Base-by-base conservation (phyloP, 2,113 vertebrate genomes). In the Ctenodactylus gundi region DNA sequence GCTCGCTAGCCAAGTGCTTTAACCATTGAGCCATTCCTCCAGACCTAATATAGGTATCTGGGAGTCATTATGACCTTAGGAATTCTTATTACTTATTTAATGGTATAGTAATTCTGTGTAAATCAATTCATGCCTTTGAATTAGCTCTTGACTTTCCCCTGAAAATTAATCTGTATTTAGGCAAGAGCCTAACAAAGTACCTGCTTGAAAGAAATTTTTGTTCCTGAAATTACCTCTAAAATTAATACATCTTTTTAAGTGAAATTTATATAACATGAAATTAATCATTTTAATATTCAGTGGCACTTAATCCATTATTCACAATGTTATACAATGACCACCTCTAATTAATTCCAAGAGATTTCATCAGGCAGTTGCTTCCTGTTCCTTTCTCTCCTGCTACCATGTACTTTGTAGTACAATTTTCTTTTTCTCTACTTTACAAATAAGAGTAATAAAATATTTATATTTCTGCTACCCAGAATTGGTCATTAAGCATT, bases 401-500 rank as follows among this genome's bases (percentile, higher is more conserved):
- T 41, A 46, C 4, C 77, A 46, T 57, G 1, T 78, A 82, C 18
- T 88, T 83, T 84, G n/a, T 68, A 84, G 82, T 57, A 49, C 51
- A 39, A 14, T 58, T 62, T 62, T 80, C n/a, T 86, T 85, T 91
- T 57, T 62, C 20, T 90, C 29, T 49, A 49, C 88, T 62, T 73
- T 65, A 90, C 55, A 95, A 93, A 67, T 82, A 68, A n/a, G n/a
- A 88, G 11, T n/a, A 88, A 82, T 82, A 70, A 60, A 77, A 15
- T 88, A 91, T 53, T 95, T 88, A 27, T 91, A 68, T 88, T 94
- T 39, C 39, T 94, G 53, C 46, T 80, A 82, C 41, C 83, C 64
- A 80, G 57, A 88, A 89, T 68, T 80, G 41, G 60, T 85, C 58
- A 92, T 53, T 85, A 87, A 83, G 29, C 60, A 72, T 25, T 94